Conservation (phyloP, 2,797 vertebrate genomes). For the Intellagama lesueurii region DNA sequence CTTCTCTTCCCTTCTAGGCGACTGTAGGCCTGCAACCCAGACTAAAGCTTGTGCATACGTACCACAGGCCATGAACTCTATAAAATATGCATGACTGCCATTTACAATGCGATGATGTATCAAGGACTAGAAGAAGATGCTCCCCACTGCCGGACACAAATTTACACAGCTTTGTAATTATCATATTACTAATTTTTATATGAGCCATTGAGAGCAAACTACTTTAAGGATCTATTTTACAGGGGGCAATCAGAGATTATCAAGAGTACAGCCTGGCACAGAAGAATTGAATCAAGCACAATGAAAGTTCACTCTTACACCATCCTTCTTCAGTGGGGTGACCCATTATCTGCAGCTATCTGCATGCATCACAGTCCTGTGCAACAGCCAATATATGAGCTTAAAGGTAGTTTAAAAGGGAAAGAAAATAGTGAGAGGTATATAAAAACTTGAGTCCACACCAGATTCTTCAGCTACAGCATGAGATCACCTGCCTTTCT, state of each 20-base stretch:
- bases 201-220: neutral
- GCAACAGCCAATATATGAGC: neutral
- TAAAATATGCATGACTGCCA: neutral
- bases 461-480: neutral
- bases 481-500: neutral
- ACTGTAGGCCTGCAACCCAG: neutral
- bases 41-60: neutral
- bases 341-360: neutral
- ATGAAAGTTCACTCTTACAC: neutral
- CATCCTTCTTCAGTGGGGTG: neutral
- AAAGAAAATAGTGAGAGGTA: neutral
- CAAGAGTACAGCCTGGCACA: neutral
- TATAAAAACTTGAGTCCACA: neutral
- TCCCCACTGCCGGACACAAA: neutral
- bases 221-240: neutral
- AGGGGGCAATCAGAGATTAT: neutral
- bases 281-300: neutral
- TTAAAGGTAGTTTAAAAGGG: neutral
- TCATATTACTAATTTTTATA: neutral
- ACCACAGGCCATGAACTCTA: neutral
- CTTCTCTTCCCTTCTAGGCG: neutral
- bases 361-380: neutral
- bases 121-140: neutral
- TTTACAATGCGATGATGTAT: neutral
- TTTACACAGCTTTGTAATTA: accelerated